Conservation (phyloP, 2,888 invertebrate genomes). For the Cantharis nigra region DNA sequence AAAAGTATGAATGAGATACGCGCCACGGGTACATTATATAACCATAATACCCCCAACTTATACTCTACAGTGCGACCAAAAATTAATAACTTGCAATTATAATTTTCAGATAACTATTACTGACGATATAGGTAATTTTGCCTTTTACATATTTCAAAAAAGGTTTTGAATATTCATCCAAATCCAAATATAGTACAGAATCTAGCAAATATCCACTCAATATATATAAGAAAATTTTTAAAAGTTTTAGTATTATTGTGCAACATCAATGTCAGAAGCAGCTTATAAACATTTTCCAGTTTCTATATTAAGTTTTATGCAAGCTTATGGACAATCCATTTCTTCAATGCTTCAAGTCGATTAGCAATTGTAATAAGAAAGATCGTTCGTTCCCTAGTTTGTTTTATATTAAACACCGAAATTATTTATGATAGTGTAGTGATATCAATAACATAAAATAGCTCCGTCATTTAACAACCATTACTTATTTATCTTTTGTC, state of each 20-base stretch:
- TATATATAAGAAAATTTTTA: not conserved
- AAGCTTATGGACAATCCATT: not conserved
- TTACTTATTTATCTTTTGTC: slow-evolving; percentile 2
- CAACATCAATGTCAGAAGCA: not conserved
- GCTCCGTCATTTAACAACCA: not conserved
- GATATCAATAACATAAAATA: not conserved
- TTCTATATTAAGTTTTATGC: not conserved
- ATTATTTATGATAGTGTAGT: not conserved
- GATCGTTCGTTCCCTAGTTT: slow-evolving; percentile 39
- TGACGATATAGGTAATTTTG: not conserved
- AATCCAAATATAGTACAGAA: not conserved
- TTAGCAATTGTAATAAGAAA: slow-evolving; percentile 52
- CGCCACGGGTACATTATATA: slow-evolving; percentile 52
- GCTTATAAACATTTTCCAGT: not conserved
- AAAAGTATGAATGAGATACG: slow-evolving; percentile 66
- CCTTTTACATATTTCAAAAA: not conserved
- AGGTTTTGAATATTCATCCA: not conserved
- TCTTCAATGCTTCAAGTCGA: slow-evolving; percentile 33
- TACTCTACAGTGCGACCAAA: slow-evolving; percentile 40
- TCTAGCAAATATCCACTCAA: no score
- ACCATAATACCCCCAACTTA: slow-evolving; percentile 48
- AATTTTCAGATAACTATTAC: slow-evolving; percentile 13
- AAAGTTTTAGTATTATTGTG: no score
- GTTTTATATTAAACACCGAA: slow-evolving; percentile 35
- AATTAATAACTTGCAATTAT: slow-evolving; percentile 1